These are phyloP conservation scores for Xylota sylvarum DNA, from an alignment of 2,888 invertebrate species.

Conservation along the genomic window DNA sequence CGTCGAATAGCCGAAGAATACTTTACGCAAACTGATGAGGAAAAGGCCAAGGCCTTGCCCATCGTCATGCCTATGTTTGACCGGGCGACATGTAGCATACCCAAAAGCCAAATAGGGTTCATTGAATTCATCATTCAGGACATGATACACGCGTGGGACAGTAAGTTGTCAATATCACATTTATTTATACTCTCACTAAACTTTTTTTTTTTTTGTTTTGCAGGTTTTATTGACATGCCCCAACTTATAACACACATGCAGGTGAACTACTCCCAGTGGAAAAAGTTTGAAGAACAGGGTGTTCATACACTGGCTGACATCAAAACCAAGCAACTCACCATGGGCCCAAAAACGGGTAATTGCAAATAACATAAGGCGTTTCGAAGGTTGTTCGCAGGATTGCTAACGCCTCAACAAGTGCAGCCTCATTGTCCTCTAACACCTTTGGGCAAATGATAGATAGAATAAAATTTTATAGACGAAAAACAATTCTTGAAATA, in stretches of 20 bases:
- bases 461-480: conserved; percentile 14
- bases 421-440: conserved; percentile 82
- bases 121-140: conserved; percentile 99
- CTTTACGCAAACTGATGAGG: conserved; percentile 98
- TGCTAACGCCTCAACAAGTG: conserved; percentile 82
- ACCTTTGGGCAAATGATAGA: conserved; percentile 78
- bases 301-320: conserved; percentile 90
- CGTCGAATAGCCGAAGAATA: conserved; percentile 97
- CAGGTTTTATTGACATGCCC: conserved; percentile 97
- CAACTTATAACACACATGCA: conserved; percentile 94
- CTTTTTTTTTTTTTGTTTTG: conserved; percentile 78
- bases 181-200: background rate
- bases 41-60: conserved; percentile 94
- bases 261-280: conserved; percentile 96
- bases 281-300: conserved; percentile 92
- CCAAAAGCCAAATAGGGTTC: conserved; percentile 98
- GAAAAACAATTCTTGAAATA: conserved; percentile 12
- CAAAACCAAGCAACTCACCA: conserved; percentile 85
- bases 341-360: conserved; percentile 81
- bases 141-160: conserved; percentile 99
- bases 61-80: conserved; percentile 99
- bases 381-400: conserved; percentile 83
- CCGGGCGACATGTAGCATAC: conserved; percentile 96
- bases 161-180: conserved; percentile 85
- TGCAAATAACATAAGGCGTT: conserved; percentile 84